These are phyloP conservation scores for Drosophila neotestacea DNA, from an alignment of 2,888 invertebrate species.

Conservation along the genomic window DNA sequence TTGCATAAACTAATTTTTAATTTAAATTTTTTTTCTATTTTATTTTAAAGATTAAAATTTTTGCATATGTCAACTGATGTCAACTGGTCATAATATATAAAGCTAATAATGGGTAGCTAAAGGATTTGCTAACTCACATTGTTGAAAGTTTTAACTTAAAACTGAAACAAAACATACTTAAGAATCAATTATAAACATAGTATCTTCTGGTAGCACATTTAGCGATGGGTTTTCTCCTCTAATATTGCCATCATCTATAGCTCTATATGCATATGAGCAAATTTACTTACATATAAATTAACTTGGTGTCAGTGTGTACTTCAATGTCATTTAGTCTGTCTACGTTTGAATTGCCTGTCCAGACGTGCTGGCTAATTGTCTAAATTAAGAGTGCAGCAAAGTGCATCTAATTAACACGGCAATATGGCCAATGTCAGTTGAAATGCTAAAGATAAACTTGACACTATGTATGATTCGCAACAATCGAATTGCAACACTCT, in stretches of 20 bases:
- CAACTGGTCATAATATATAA: no score
- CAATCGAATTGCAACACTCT: conserved; percentile 35
- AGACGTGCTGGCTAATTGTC: conserved; percentile 65
- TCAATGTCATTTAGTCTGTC: conserved; percentile 52
- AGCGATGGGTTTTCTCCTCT: neutral
- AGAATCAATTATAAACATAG: no score
- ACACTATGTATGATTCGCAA: conserved; percentile 3
- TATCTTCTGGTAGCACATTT: no score
- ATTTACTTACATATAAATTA: conserved; percentile 9
- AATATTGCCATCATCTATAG: neutral
- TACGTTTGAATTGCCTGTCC: conserved; percentile 56
- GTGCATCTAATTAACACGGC: conserved; percentile 68
- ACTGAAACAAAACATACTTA: no score
- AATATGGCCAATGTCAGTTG: conserved; percentile 48
- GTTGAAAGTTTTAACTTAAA: no score
- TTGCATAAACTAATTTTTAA: no score
- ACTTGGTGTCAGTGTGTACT: conserved; percentile 23
- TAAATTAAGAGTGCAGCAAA: conserved; percentile 64
- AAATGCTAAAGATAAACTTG: neutral
- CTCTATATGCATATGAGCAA: neutral
- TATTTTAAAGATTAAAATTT: no score
- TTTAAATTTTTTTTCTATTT: no score
- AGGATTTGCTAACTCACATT: no score
- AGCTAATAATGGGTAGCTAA: no score
- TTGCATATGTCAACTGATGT: no score